phyloP scores from a whole-genome alignment of 2,888 invertebrate species.

The Diploptera punctata region DNA sequence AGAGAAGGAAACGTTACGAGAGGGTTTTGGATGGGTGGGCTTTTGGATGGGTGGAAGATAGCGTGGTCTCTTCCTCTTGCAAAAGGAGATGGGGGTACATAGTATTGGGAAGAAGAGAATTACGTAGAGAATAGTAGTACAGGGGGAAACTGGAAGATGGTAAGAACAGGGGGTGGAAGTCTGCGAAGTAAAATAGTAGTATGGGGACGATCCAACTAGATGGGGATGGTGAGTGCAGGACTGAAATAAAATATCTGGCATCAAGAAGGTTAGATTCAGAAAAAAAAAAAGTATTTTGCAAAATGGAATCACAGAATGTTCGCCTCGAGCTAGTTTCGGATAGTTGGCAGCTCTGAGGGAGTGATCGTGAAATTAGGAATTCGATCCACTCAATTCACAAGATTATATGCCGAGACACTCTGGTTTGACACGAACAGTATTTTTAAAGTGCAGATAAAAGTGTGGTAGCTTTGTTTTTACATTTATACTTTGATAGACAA shows the following conservation, averaged over 20 bases:
- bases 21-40: slow-evolving; percentile 23
- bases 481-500: no score
- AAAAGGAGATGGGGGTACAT: not conserved
- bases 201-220: slow-evolving; percentile 5
- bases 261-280: no score
- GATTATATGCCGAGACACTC: no score
- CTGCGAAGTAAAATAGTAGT: slow-evolving; percentile 14
- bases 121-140: slow-evolving; percentile 13
- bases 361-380: no score
- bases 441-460: no score
- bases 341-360: no score
- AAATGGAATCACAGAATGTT: not conserved
- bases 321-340: no score
- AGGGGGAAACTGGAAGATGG: not conserved
- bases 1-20: slow-evolving; percentile 34
- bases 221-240: not conserved
- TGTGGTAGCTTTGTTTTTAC: no score
- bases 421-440: no score
- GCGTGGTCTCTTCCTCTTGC: slow-evolving; percentile 6
- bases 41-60: slow-evolving; percentile 15
- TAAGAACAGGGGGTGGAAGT: not conserved
- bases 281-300: not conserved
- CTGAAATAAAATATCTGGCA: slow-evolving; percentile 8
- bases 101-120: slow-evolving; percentile 29
- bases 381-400: no score